Conservation (phyloP, 23 tunicate genomes). For the Corella eumyota region DNA sequence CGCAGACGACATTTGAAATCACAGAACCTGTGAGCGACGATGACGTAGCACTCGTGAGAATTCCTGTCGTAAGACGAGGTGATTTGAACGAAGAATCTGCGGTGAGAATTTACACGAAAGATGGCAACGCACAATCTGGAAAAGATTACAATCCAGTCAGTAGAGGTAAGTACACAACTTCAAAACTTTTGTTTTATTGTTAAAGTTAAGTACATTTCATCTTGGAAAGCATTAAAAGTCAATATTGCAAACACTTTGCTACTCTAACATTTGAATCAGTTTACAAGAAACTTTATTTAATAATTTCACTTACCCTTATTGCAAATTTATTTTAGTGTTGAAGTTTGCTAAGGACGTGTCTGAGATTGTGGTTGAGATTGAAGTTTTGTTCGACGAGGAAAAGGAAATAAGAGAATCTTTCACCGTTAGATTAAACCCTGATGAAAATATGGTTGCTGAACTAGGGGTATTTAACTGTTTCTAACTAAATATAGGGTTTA, state of each 20-base stretch:
- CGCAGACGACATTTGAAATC: conserved; percentile 73
- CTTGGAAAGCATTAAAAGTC: background rate
- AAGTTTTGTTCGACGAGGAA: conserved; percentile 78
- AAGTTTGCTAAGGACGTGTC: conserved; percentile 41
- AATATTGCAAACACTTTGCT: background rate
- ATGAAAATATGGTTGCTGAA: conserved; percentile 65
- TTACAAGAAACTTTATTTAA: too few species aligned
- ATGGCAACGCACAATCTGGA: conserved; percentile 93
- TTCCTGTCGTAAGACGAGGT: conserved; percentile 69
- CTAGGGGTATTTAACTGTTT: conserved; percentile 55
- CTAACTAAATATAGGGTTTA: background rate
- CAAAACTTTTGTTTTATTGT: too few species aligned
- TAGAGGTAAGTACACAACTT: conserved; percentile 60
- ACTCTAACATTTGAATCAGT: too few species aligned
- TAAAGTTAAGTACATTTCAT: too few species aligned
- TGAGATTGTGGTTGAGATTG: conserved; percentile 58
- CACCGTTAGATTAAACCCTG: conserved; percentile 75
- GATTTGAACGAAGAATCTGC: conserved; percentile 47
- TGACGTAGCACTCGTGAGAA: conserved; percentile 41
- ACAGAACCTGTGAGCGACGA: conserved; percentile 77
- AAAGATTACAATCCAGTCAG: conserved; percentile 89
- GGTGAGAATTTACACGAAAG: conserved; percentile 84
- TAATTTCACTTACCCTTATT: too few species aligned
- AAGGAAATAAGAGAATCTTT: conserved; percentile 96
- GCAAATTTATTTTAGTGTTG: conserved; percentile 51